Percentiles rank a stretch among this genome's conserved stretches.
These are phyloP conservation scores for Euphysa ruthae DNA, from an alignment of 30 jellyfish, hydroid and myxozoan species.

Conservation along the genomic window DNA sequence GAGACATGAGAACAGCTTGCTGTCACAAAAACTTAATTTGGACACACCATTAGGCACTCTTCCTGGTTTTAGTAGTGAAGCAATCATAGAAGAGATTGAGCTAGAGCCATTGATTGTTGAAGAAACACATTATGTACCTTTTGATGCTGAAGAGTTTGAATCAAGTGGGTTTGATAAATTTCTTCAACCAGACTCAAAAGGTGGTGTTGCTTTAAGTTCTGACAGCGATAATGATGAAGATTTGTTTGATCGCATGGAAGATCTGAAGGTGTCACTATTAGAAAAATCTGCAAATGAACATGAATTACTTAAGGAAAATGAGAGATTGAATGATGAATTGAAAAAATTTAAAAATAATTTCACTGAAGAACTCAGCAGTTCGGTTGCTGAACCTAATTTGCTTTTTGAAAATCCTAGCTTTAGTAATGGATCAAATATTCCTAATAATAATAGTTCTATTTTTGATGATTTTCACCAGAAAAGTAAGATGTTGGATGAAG, in stretches of 20 bases:
- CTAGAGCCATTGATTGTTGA: slow-evolving; percentile 1
- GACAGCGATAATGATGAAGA: neutral
- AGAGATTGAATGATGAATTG: neutral
- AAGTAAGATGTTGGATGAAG: too few relatives aligned
- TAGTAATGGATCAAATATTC: too few relatives aligned
- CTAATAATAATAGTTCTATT: too few relatives aligned
- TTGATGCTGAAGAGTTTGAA: neutral
- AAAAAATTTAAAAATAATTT: neutral
- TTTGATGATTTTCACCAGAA: too few relatives aligned
- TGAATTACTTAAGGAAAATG: neutral
- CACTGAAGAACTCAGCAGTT: too few relatives aligned
- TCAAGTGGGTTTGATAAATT: neutral
- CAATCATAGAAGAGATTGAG: neutral
- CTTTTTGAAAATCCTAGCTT: too few relatives aligned
- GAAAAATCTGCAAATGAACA: neutral
- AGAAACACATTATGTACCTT: neutral
- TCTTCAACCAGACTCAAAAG: neutral
- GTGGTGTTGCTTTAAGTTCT: neutral
- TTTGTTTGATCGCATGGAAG: neutral
- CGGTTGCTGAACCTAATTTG: too few relatives aligned
- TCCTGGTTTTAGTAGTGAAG: neutral
- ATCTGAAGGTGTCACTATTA: neutral
- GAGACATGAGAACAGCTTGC: neutral
- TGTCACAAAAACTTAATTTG: neutral
- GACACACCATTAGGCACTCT: neutral